phyloP scores from a whole-genome alignment of 2,888 invertebrate species.

The Erebia palarica region DNA sequence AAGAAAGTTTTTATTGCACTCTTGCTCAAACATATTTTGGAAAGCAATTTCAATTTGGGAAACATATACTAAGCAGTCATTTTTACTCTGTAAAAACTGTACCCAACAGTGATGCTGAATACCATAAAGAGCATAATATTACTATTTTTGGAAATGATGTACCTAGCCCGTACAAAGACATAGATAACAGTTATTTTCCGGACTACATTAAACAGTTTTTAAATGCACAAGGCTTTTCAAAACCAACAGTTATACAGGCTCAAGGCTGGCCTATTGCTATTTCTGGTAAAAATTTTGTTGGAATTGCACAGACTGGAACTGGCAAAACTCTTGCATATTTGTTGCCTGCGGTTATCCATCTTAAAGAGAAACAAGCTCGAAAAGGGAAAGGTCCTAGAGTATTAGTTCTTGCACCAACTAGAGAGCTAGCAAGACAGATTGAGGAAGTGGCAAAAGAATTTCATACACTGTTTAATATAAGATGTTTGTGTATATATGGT shows the following conservation, averaged over 20 bases:
- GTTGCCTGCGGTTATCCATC: conserved; percentile 91
- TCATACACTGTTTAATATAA: conserved; percentile 85
- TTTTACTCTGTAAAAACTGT: conserved; percentile 61
- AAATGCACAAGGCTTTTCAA: conserved; percentile 83
- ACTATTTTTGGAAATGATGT: conserved; percentile 87
- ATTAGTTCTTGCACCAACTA: conserved; percentile 90
- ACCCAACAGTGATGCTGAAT: conserved; percentile 82
- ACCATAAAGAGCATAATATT: conserved; percentile 85
- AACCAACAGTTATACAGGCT: conserved; percentile 92
- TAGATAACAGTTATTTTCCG: conserved; percentile 89
- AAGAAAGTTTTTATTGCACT: conserved; percentile 18
- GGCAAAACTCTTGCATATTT: conserved; percentile 90
- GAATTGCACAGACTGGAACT: conserved; percentile 92
- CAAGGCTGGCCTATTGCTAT: conserved; percentile 93
- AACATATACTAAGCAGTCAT: conserved; percentile 43
- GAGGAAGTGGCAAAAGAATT: conserved; percentile 90
- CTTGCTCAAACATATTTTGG: conserved; percentile 11
- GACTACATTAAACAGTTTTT: conserved; percentile 86
- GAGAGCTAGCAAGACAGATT: conserved; percentile 90
- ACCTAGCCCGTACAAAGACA: conserved; percentile 88
- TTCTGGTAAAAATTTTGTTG: conserved; percentile 90
- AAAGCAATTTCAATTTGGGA: conserved; percentile 19
- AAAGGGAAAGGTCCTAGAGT: conserved; percentile 91
- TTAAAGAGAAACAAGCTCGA: conserved; percentile 87
- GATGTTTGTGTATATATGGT: conserved; percentile 93